Evolutionary conservation across 92 coral and sea anemone genomes (phyloP), one percentile per base, ranked within the genome.

Genomic region (Blastomussa wellsi): DNA sequence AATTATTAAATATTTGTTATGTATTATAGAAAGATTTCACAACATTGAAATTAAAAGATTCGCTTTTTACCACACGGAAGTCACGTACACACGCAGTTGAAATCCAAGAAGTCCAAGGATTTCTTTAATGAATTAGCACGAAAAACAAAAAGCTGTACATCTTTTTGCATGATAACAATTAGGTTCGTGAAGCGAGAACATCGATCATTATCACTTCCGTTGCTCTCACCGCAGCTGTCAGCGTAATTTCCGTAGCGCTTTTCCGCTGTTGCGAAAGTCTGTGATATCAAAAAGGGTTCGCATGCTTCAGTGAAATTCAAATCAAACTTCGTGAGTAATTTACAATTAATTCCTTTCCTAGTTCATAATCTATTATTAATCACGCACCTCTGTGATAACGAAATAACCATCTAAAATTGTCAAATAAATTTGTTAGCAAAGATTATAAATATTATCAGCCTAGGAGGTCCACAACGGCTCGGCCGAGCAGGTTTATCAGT

Each of bases 241-340:
- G 59, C 35, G 82, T 33, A 59, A 79, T 79, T 79, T 79, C 72
- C 72, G 83, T 38, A 41, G 20, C 31, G 83, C 52, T n/a, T 11
- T 79, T 79, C 72, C 83, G 83, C 15, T 51, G 64, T 76, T 76
- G 64, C 66, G 42, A 48, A 48, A 76, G 31, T 48, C 2, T 49
- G 64, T 19, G 41, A 48, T 29, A 44, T 76, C 8, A 41, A n/a
- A n/a, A 12, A 15, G 42, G 10, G 1, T 70, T 35, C 26, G 26
- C 44, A 33, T 70, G 44, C 47, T 22, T 70, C 39, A 68, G 74
- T 33, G 31, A 20, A 67, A 29, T 32, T 32, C 42, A 67, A 67
- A 67, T 67, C 22, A 3, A 55, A 20, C 64, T 55, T 6, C 24
- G 48, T 44, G 39, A 75, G 22, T 47, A 75, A n/a, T 26, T 29